Evolutionary conservation across 2,888 invertebrate genomes (phyloP).

Genomic region (Drosophila demipolita): DNA sequence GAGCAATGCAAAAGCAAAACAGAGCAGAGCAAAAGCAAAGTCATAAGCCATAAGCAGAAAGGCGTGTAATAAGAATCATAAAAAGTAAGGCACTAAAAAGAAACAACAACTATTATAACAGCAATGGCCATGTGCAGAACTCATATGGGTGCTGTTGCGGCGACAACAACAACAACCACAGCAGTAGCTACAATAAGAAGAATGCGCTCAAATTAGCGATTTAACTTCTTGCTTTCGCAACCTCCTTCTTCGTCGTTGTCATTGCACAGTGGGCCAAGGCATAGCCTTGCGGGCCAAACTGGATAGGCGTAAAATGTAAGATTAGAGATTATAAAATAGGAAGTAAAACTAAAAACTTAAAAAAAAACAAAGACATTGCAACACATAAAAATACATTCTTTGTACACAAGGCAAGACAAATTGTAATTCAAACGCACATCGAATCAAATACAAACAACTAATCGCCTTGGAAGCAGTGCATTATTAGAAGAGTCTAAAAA

Average conservation of each 20-base stretch:
- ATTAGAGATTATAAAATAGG: constrained; percentile 46
- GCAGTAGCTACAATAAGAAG: constrained; percentile 5
- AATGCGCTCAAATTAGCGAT: constrained; percentile 49
- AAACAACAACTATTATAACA: constrained; percentile 19
- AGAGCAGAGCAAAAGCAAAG: constrained; percentile 43
- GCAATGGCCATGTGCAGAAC: constrained; percentile 51
- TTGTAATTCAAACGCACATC: constrained; percentile 48
- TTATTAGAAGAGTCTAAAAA: constrained; percentile 46
- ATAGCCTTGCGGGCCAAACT: constrained; percentile 44
- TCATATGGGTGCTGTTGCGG: constrained; percentile 50
- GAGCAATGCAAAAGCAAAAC: constrained; percentile 32
- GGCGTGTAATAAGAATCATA: constrained; percentile 67
- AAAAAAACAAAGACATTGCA: constrained; percentile 3
- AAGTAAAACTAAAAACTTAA: constrained; percentile 14
- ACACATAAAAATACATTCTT: constrained; percentile 5
- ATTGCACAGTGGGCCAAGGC: constrained; percentile 64
- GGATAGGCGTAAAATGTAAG: constrained; percentile 20
- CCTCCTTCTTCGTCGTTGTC: constrained; percentile 12
- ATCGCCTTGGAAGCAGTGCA: constrained; percentile 29
- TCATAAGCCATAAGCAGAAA: constrained; percentile 58
- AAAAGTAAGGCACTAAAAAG: constrained; percentile 49
- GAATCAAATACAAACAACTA: constrained; percentile 24
- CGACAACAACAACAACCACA: constrained; percentile 12
- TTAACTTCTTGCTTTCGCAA: constrained; percentile 49
- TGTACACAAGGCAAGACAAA: constrained; percentile 35